Conservation (phyloP, 1,140 invertebrate species). For the Achroia grisella region DNA sequence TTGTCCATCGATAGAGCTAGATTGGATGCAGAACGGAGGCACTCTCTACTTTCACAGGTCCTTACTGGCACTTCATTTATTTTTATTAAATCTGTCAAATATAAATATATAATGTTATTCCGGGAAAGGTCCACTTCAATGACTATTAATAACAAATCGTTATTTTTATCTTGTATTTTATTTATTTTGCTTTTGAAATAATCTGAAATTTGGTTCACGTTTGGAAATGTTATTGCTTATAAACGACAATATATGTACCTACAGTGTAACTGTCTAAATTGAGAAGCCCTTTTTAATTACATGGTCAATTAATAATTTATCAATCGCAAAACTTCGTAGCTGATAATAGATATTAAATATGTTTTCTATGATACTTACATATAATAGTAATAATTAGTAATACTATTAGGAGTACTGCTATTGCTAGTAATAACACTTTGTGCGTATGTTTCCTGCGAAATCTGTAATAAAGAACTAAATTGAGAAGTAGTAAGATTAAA, state of each 20-base stretch:
- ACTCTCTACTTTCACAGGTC: conserved; percentile 75
- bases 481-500: not conserved
- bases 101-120: no score
- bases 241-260: no score
- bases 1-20: conserved; percentile 76
- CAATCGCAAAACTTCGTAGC: no score
- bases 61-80: conserved; percentile 26
- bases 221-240: no score
- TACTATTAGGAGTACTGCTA: conserved; percentile 58
- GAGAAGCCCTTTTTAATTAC: no score
- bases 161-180: no score
- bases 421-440: conserved; percentile 55
- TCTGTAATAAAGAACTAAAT: conserved; percentile 53
- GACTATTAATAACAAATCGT: no score
- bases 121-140: no score
- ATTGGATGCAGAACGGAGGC: conserved; percentile 77
- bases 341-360: not conserved
- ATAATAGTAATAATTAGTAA: conserved; percentile 61
- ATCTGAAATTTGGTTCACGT: no score
- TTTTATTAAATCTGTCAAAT: conserved; percentile 41
- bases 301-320: no score
- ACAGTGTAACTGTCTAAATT: no score
- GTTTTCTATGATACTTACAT: conserved; percentile 56
- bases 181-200: no score
- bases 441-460: conserved; percentile 74